Evolutionary conservation across 1,140 invertebrate species (phyloP), one percentile per base, ranked within the genome.

Genomic region (Drosophila pectinifera): DNA sequence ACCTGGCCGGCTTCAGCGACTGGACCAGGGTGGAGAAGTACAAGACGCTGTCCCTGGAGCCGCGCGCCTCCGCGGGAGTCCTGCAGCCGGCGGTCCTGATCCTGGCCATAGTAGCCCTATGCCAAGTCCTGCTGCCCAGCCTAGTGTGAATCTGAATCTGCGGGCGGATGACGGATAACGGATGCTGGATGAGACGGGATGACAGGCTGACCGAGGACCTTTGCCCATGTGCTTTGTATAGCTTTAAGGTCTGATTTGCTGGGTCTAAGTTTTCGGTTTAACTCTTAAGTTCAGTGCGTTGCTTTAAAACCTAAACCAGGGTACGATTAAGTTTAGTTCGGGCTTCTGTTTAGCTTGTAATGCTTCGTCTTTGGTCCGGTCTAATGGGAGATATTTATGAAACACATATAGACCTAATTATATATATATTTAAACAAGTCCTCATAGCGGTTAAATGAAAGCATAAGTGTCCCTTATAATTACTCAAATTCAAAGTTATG

Each of bases 1-100:
- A 93, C 64, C 65, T 88, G 38, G 93, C 93, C 14, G 93, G 93
- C 1, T 77, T 91, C 28, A 92, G 92, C 72, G 91, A 93, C 54
- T 93, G 64, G 22, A 91, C 88, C 24, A 78, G 73, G 51, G 80
- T 90, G 34, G 78, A 78, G 58, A 83, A 85, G 53, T 91, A 84
- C 55, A 69, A 34, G 42, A 92, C 91, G 36, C 41, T 85, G 8
- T 90, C 89, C 11, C 73, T 91, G 11, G 90, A 89, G 41, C 91
- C 89, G 5, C 74, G 79, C 0, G 24, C 55, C 16, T 64, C 74
- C 0, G 65, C 82, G n/a, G 57, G 67, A 0, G 28, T 20, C 8
- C 31, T 41, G 26, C 11, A 48, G 22, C 26, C 69, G 24, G 46
- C 55, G 0, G 1, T 45, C 4, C 16, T 69, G 3, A n/a, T 24